Evolutionary conservation across 2,797 vertebrate species (phyloP), one percentile per base, ranked within the genome.

Genomic region (Avahi laniger): DNA sequence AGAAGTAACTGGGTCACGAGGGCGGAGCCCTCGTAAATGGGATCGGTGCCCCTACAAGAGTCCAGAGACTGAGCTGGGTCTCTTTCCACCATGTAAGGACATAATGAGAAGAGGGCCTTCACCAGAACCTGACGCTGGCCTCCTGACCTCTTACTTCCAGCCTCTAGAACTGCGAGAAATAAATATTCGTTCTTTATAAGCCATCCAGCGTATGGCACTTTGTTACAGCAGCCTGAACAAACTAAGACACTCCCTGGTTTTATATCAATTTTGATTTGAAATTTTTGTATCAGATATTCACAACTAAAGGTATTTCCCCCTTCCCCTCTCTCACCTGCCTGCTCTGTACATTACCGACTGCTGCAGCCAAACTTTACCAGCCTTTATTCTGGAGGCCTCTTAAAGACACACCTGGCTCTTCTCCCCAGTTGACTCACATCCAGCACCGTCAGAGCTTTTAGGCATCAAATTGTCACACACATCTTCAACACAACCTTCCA

Each of bases 341-440:
- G 63, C 10, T 35, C 30, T 48, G 6, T 18, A 9, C 5, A 35
- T 38, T 7, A 38, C 20, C 59, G 57, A 22, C 0, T 24, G 81
- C 80, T 54, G 4, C 33, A 20, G 35, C 12, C 30, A 48, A 76
- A 61, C 26, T 41, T 48, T 20, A 57, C 73, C 48, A 18, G 10
- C 26, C 28, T 18, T 14, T 4, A 3, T 9, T 54, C 54, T 33
- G 41, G 48, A 76, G 41, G 14, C 57, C 48, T 69, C 28, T 61
- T 33, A 79, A 26, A 83, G 35, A 67, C 35, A 65, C 15, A 59
- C 15, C 48, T 14, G 0, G 33, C 38, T 59, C 61, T 67, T 35
- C 14, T 33, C 33, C 46, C 46, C 5, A 8, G 18, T 0, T 0
- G 15, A 72, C 33, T 75, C 3, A 20, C 0, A 3, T 7, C 9